A percentile compares a stretch with the other conserved stretches of the same genome.
phyloP scores from a whole-genome alignment of 2,113 vertebrate species.

The Phoxinus phoxinus region DNA sequence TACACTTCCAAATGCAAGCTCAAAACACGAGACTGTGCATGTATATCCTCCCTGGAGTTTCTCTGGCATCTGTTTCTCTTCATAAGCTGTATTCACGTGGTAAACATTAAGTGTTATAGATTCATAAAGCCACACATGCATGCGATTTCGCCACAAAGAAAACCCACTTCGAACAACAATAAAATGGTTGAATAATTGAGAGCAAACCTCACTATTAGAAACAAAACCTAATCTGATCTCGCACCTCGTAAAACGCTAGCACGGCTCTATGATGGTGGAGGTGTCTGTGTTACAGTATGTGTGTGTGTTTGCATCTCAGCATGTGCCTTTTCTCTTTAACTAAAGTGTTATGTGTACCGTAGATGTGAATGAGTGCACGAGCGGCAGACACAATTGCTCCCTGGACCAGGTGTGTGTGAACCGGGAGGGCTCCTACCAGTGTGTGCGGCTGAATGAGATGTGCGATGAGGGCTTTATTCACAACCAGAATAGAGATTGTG shows the following conservation, averaged over 20 bases:
- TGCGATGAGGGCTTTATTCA: slow-evolving; percentile 58
- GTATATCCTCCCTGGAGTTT: background rate
- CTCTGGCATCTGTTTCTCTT: slow-evolving; percentile 47
- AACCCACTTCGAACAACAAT: background rate
- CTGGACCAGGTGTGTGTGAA: slow-evolving; percentile 58
- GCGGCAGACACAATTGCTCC: slow-evolving; percentile 54
- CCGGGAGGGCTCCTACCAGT: slow-evolving; percentile 56
- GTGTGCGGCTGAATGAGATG: slow-evolving; percentile 50
- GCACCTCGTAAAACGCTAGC: slow-evolving; percentile 7
- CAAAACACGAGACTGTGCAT: slow-evolving; percentile 13
- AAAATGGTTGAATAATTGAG: slow-evolving; percentile 32
- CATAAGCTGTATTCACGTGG: slow-evolving; percentile 38
- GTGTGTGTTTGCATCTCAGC: slow-evolving; percentile 18
- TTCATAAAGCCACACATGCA: slow-evolving; percentile 25
- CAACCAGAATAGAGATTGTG: slow-evolving; percentile 59
- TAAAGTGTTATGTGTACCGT: slow-evolving; percentile 41
- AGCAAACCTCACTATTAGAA: slow-evolving; percentile 14
- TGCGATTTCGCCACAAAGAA: background rate
- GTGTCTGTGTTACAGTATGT: background rate
- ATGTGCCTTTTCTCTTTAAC: background rate
- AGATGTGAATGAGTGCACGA: slow-evolving; percentile 61
- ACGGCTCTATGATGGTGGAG: background rate
- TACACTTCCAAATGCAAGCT: background rate
- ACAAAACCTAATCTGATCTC: slow-evolving; percentile 8
- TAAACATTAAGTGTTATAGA: slow-evolving; percentile 43